Evolutionary conservation across 1,140 invertebrate genomes (phyloP).

Genomic region (Daktulosphaira vitifoliae): DNA sequence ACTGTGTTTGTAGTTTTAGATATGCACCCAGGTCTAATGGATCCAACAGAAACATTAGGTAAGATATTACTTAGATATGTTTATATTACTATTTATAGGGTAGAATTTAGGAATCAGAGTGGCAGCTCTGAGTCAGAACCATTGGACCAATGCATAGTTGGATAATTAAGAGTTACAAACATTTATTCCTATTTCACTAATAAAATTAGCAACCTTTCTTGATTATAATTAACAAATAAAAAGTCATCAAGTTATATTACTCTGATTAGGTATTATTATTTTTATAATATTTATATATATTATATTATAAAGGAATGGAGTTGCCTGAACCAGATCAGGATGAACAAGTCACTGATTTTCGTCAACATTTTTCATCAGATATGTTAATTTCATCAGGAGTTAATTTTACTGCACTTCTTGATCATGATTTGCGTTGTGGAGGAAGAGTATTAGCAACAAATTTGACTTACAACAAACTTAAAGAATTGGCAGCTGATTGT

Average conservation of each 20-base stretch:
- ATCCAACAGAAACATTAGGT: slow-evolving; percentile 56
- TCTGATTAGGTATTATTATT: too few relatives aligned
- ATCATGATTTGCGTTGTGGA: slow-evolving; percentile 60
- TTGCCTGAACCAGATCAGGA: slow-evolving; percentile 56
- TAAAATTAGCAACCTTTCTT: too few relatives aligned
- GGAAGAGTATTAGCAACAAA: slow-evolving; percentile 56
- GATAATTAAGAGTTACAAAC: too few relatives aligned
- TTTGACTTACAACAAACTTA: slow-evolving; percentile 50
- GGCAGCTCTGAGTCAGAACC: too few relatives aligned
- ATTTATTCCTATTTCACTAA: too few relatives aligned
- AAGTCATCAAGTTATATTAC: too few relatives aligned
- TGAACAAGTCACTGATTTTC: slow-evolving; percentile 56
- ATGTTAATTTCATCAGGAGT: slow-evolving; percentile 53
- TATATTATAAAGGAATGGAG: slow-evolving; percentile 57
- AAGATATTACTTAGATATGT: slow-evolving; percentile 20
- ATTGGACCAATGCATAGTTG: too few relatives aligned
- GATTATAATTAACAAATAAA: too few relatives aligned
- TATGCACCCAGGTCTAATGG: slow-evolving; percentile 59
- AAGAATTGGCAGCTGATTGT: slow-evolving; percentile 51
- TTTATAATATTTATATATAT: too few relatives aligned
- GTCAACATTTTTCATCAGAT: slow-evolving; percentile 55
- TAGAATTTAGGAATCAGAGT: too few relatives aligned
- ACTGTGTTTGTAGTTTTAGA: slow-evolving; percentile 53
- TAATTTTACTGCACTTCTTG: slow-evolving; percentile 58
- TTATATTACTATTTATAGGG: neutral